These are phyloP conservation scores for Pantherophis guttatus DNA, from an alignment of 2,113 vertebrate genomes.

Conservation along the genomic window DNA sequence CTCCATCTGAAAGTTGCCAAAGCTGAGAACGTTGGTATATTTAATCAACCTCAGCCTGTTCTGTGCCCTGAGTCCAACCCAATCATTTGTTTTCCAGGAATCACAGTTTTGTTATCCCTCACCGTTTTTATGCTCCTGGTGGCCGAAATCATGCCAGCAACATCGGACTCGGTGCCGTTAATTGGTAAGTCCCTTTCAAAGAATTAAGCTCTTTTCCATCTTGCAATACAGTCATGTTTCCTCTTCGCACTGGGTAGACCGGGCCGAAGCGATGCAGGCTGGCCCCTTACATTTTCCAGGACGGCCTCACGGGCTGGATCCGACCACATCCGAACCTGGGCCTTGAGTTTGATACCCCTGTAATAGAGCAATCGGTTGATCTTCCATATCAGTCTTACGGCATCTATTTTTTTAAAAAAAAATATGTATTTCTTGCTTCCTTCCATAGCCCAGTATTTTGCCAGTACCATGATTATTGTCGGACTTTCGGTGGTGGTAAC, in stretches of 20 bases:
- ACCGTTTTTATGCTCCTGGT: slow-evolving; percentile 96
- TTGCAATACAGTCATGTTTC: neutral
- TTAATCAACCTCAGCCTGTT: neutral
- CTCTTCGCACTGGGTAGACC: too few species aligned
- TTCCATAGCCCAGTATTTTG: slow-evolving; percentile 90
- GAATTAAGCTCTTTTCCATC: neutral
- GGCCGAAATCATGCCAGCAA: slow-evolving; percentile 94
- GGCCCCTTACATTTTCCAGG: too few species aligned
- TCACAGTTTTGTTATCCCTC: slow-evolving; percentile 91
- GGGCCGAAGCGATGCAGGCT: too few species aligned
- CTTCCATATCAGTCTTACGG: neutral
- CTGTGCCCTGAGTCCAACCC: slow-evolving; percentile 1
- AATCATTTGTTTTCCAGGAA: slow-evolving; percentile 75
- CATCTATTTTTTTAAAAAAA: neutral
- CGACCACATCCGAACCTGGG: too few species aligned
- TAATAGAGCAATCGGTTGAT: neutral
- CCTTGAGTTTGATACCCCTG: too few species aligned
- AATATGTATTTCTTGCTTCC: neutral
- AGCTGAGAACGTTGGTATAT: neutral
- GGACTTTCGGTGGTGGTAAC: slow-evolving; percentile 92
- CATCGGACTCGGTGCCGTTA: slow-evolving; percentile 92
- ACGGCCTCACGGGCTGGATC: too few species aligned
- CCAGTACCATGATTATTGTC: slow-evolving; percentile 96
- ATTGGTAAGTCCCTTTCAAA: slow-evolving; percentile 78
- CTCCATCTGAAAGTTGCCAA: neutral